Conservation (phyloP, 2,113 vertebrate genomes). For the Saccopteryx leptura region DNA sequence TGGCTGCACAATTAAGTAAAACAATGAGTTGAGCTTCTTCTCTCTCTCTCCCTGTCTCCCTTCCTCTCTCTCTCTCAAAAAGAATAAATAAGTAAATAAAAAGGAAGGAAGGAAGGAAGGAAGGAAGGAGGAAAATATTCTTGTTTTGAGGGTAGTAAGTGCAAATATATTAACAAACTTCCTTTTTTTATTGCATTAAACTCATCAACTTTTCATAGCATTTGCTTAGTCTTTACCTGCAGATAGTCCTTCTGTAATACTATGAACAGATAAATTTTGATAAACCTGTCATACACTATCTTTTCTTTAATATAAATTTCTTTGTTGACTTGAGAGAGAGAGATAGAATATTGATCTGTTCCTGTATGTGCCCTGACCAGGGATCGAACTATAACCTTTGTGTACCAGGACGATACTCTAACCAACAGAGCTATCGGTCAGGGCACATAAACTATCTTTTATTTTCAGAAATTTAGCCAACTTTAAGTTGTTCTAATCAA, state of each 20-base stretch:
- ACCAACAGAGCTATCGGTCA: too few relatives aligned
- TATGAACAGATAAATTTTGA: background rate
- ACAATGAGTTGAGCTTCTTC: too few relatives aligned
- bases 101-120: too few relatives aligned
- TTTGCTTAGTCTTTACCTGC: slow-evolving; percentile 22
- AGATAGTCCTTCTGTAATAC: background rate
- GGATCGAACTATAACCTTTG: too few relatives aligned
- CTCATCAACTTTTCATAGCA: background rate
- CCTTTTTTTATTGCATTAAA: slow-evolving; percentile 8
- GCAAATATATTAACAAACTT: slow-evolving; percentile 15
- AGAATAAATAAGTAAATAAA: too few relatives aligned
- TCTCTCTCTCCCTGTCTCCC: too few relatives aligned
- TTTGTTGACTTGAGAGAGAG: too few relatives aligned
- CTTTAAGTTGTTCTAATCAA: slow-evolving; percentile 40
- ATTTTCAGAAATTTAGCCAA: background rate
- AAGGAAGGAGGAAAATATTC: background rate
- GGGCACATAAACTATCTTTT: background rate
- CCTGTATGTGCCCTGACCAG: too few relatives aligned
- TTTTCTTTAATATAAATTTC: background rate
- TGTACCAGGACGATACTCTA: too few relatives aligned
- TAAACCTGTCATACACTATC: background rate
- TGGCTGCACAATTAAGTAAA: too few relatives aligned
- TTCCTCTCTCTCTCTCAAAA: too few relatives aligned
- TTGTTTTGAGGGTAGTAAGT: background rate
- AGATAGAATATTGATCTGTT: too few relatives aligned